phyloP scores from a whole-genome alignment of 2,113 vertebrate species.

The Gambusia holbrooki region DNA sequence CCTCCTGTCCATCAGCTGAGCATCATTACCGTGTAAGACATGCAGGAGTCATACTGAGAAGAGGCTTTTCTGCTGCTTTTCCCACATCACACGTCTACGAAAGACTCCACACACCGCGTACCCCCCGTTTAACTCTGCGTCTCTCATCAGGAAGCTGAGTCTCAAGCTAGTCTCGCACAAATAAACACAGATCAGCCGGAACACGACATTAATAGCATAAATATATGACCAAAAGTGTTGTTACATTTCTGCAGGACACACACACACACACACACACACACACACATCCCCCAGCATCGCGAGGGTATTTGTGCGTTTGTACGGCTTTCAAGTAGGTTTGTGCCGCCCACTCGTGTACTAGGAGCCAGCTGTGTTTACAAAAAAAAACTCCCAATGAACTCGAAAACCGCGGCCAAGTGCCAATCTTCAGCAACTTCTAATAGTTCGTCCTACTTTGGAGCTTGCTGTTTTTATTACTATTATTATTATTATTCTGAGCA shows the following conservation, averaged over 20 bases:
- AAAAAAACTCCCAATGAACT: conserved; percentile 50
- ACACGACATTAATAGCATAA: conserved; percentile 37
- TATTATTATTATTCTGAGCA: background rate
- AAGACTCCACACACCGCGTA: conserved; percentile 14
- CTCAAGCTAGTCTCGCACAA: conserved; percentile 60
- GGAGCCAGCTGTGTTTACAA: conserved; percentile 65
- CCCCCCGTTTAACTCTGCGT: conserved; percentile 41
- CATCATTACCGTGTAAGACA: background rate
- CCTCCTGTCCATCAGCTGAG: conserved; percentile 22
- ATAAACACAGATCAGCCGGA: conserved; percentile 62
- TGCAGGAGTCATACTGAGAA: background rate
- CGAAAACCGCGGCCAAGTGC: conserved; percentile 42
- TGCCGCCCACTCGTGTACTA: conserved; percentile 47
- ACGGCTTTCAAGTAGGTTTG: conserved; percentile 55
- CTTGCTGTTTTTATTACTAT: background rate
- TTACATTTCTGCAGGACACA: conserved; percentile 17
- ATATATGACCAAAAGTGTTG: conserved; percentile 26
- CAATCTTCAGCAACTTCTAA: conserved; percentile 27
- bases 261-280: no score
- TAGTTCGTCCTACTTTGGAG: conserved; percentile 19
- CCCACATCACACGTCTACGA: conserved; percentile 51
- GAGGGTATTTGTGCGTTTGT: conserved; percentile 21
- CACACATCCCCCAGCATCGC: conserved; percentile 11
- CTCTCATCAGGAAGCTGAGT: conserved; percentile 61
- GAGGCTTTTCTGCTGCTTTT: conserved; percentile 27